These are phyloP conservation scores for Antheraea yamamai DNA, from an alignment of 2,888 invertebrate species.

Conservation along the genomic window DNA sequence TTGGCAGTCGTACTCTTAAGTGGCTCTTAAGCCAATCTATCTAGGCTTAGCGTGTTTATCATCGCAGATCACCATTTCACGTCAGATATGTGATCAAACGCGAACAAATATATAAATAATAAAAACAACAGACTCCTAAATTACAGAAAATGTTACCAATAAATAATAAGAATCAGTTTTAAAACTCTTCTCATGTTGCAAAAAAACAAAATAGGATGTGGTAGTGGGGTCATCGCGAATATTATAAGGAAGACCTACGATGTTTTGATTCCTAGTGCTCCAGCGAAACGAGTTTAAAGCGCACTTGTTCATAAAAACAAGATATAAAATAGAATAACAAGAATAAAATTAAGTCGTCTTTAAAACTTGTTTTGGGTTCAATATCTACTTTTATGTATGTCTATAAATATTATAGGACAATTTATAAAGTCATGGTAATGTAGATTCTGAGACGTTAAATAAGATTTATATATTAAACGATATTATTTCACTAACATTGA, in stretches of 20 bases:
- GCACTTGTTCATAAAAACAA: background rate
- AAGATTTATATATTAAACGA: too few relatives aligned
- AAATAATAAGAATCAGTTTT: background rate
- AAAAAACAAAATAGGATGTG: too few relatives aligned
- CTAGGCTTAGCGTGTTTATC: too few relatives aligned
- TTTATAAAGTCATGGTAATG: too few relatives aligned
- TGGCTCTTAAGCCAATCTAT: too few relatives aligned
- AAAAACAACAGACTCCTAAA: too few relatives aligned
- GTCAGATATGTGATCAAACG: too few relatives aligned
- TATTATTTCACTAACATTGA: too few relatives aligned
- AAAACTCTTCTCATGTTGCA: background rate
- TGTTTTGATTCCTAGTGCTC: background rate
- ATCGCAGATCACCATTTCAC: too few relatives aligned
- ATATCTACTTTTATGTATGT: background rate
- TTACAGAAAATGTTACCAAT: background rate
- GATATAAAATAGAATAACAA: background rate
- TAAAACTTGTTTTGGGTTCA: background rate
- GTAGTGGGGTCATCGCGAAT: background rate
- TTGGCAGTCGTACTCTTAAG: too few relatives aligned
- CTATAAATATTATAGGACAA: background rate
- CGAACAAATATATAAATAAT: too few relatives aligned
- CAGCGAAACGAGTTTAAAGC: background rate
- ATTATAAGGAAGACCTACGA: background rate
- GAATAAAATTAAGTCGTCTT: background rate
- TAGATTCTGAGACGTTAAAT: too few relatives aligned